Conservation (phyloP, 1,140 invertebrate species). For the Venustaconcha ellipsiformis region DNA sequence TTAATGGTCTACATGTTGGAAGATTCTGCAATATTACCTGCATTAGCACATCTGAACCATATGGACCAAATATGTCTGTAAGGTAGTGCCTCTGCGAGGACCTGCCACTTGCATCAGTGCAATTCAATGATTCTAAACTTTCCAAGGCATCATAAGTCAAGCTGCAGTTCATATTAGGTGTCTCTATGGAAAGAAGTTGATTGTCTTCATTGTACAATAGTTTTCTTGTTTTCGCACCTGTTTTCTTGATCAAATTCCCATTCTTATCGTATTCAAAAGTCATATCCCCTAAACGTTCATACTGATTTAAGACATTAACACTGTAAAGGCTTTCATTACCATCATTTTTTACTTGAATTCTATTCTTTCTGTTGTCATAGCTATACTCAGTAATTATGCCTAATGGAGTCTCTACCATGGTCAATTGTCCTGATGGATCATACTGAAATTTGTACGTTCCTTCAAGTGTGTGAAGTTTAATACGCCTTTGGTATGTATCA, state of each 20-base stretch:
- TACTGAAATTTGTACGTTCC: constrained; percentile 14
- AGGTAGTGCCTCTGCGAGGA: not conserved
- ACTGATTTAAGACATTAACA: constrained; percentile 17
- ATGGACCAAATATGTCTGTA: not conserved
- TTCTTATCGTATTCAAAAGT: constrained; percentile 10
- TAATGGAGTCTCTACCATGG: not conserved
- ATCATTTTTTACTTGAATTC: constrained; percentile 1
- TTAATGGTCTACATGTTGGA: not conserved
- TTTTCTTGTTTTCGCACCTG: not conserved
- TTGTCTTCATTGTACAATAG: constrained; percentile 13
- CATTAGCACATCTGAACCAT: constrained; percentile 1
- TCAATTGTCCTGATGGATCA: constrained; percentile 11
- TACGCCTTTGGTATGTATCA: not conserved
- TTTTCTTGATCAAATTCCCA: constrained; percentile 8
- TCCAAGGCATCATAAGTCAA: constrained; percentile 12
- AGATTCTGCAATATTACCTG: not conserved
- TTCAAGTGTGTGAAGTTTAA: constrained; percentile 2
- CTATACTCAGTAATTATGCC: constrained; percentile 6
- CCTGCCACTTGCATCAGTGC: not conserved
- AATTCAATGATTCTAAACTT: constrained; percentile 1
- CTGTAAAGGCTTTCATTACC: not conserved
- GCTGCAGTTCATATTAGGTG: not conserved
- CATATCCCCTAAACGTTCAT: not conserved
- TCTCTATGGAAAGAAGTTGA: not conserved
- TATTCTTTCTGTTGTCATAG: constrained; percentile 16